Percentiles rank a stretch among this genome's conserved stretches.
Evolutionary conservation across 2,797 vertebrate species (phyloP).

Genomic region (Chromobotia macracanthus): DNA sequence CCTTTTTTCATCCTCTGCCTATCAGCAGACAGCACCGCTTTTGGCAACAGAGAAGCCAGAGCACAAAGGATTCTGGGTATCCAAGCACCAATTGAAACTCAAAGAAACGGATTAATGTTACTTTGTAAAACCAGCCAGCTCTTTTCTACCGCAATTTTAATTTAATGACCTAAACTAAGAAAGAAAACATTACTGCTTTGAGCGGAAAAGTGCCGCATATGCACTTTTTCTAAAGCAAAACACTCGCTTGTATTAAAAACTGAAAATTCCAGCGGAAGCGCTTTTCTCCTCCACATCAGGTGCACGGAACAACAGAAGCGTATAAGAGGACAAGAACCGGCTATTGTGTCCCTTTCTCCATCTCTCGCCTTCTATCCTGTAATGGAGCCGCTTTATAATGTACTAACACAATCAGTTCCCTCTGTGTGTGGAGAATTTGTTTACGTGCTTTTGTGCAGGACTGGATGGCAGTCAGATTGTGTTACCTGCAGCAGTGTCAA

Average conservation of each 20-base stretch:
- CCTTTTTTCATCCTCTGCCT: background rate
- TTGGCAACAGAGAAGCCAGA: background rate
- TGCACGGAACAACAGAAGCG: conserved; percentile 72
- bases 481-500: conserved; percentile 69
- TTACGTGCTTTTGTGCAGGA: conserved; percentile 65
- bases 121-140: conserved; percentile 10
- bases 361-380: conserved; percentile 10
- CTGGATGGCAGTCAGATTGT: conserved; percentile 62
- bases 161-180: conserved; percentile 64
- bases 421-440: conserved; percentile 62
- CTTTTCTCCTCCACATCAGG: conserved; percentile 69
- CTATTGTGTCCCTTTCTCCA: conserved; percentile 12
- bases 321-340: conserved; percentile 68
- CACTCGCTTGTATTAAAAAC: conserved; percentile 69
- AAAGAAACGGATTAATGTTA: conserved; percentile 16
- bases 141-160: conserved; percentile 62
- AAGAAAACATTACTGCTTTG: conserved; percentile 63
- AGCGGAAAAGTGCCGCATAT: conserved; percentile 70
- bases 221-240: conserved; percentile 74
- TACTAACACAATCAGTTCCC: conserved; percentile 81
- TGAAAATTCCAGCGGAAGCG: conserved; percentile 75
- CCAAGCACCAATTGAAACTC: background rate
- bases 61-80: conserved; percentile 27
- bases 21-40: background rate
- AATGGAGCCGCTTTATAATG: conserved; percentile 70